A percentile compares a stretch with the other conserved stretches of the same genome.
Conservation (phyloP, 92 coral and sea anemone species). For the Galaxea fascicularis region DNA sequence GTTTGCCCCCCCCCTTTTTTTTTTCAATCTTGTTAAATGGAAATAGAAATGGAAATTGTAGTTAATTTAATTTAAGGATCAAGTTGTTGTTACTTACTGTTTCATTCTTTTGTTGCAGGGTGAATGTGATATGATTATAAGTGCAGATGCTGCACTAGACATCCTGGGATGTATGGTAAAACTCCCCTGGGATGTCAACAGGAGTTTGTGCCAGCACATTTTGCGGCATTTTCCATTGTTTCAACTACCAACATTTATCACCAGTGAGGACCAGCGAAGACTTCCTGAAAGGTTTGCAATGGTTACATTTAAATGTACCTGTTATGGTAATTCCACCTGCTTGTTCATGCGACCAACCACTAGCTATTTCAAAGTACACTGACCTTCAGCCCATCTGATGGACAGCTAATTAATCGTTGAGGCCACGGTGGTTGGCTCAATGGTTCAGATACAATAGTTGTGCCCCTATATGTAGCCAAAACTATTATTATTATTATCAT, state of each 20-base stretch:
- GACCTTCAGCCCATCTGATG: no score
- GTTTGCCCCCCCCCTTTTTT: neutral
- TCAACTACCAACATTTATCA: neutral
- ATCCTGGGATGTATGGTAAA: neutral
- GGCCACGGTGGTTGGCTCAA: no score
- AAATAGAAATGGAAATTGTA: neutral
- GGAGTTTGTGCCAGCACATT: conserved; percentile 5
- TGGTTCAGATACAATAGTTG: no score
- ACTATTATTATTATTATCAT: no score
- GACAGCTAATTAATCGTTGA: no score
- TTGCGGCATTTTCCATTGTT: neutral
- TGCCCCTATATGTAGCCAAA: no score
- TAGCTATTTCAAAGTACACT: neutral
- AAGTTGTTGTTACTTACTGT: neutral
- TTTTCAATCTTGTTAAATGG: neutral
- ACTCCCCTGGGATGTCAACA: neutral
- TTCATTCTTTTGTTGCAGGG: neutral
- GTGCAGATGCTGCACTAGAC: neutral
- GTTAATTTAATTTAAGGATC: neutral
- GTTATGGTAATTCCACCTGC: neutral
- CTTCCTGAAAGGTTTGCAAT: neutral
- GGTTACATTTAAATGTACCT: neutral
- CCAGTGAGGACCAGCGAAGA: neutral
- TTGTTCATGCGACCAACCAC: neutral
- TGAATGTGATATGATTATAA: neutral